phyloP scores from a whole-genome alignment of 2,888 invertebrate genomes.

The Ormyrus pomaceus region DNA sequence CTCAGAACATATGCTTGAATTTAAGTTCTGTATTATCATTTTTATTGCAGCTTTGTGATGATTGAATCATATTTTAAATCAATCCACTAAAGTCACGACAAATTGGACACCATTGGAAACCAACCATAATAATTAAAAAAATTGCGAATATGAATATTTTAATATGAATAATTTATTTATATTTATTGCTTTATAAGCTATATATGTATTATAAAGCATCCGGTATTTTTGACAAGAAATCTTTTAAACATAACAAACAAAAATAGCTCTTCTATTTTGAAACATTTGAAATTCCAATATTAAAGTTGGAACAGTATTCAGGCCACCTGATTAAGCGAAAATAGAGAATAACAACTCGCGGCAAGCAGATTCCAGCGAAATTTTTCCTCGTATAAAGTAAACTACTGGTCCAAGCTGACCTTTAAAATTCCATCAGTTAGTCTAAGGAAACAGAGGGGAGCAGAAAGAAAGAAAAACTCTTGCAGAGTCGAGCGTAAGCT shows the following conservation, averaged over 20 bases:
- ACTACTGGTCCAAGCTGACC: neutral
- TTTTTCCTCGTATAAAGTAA: conserved; percentile 20
- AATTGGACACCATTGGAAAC: too few relatives aligned
- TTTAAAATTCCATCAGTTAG: conserved; percentile 38
- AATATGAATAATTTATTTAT: too few relatives aligned
- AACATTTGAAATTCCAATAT: conserved; percentile 39
- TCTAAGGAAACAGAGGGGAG: conserved; percentile 18
- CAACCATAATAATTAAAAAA: too few relatives aligned
- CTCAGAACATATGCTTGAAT: too few relatives aligned
- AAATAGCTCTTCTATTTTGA: neutral
- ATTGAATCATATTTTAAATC: too few relatives aligned
- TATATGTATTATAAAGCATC: too few relatives aligned
- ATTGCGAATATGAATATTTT: too few relatives aligned
- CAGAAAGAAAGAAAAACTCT: conserved; percentile 15
- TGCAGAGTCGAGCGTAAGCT: neutral
- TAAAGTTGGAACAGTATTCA: conserved; percentile 14
- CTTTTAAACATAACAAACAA: neutral
- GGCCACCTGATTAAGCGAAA: conserved; percentile 15
- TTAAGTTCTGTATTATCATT: too few relatives aligned
- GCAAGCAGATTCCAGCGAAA: conserved; percentile 22
- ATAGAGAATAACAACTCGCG: conserved; percentile 10
- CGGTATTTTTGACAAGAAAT: too few relatives aligned
- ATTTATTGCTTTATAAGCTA: too few relatives aligned
- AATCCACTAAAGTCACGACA: too few relatives aligned
- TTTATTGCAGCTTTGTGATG: too few relatives aligned